Evolutionary conservation across 1,140 invertebrate genomes (phyloP).

Genomic region (Trichogramma pretiosum): DNA sequence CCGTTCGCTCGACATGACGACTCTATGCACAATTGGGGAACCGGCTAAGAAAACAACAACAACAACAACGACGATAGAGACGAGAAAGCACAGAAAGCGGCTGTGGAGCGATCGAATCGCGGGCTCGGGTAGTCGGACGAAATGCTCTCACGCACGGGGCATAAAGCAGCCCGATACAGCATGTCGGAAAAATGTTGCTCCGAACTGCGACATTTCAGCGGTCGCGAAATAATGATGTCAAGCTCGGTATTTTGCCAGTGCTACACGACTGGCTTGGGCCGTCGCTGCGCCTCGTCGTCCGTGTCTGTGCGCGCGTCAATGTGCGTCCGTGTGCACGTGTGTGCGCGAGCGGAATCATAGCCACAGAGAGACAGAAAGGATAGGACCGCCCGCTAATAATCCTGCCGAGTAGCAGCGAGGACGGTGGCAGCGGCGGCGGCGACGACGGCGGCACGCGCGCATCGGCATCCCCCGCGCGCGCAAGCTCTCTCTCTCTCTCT

Average conservation of each 20-base stretch:
- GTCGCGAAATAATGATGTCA: conserved; percentile 32
- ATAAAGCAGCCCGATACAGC: not conserved
- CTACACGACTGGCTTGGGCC: conserved; percentile 6
- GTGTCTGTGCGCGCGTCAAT: not conserved
- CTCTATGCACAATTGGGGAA: no score
- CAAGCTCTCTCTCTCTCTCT: not conserved
- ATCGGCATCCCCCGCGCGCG: not conserved
- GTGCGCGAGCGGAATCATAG: no score
- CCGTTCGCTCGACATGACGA: no score
- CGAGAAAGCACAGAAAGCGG: no score
- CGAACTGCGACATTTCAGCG: not conserved
- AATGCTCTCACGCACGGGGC: not conserved
- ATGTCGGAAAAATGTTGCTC: not conserved
- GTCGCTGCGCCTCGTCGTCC: not conserved
- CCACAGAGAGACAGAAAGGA: no score
- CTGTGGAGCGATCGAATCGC: not conserved
- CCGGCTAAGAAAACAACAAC: no score
- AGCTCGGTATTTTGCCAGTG: no score
- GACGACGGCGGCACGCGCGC: not conserved
- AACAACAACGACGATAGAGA: no score
- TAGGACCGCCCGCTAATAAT: conserved; percentile 8
- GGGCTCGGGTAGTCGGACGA: not conserved
- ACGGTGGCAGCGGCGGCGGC: not conserved
- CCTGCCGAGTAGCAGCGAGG: not conserved
- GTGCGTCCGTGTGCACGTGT: no score